These are phyloP conservation scores for Alloplasta piceator DNA, from an alignment of 2,888 invertebrate genomes.

Conservation along the genomic window DNA sequence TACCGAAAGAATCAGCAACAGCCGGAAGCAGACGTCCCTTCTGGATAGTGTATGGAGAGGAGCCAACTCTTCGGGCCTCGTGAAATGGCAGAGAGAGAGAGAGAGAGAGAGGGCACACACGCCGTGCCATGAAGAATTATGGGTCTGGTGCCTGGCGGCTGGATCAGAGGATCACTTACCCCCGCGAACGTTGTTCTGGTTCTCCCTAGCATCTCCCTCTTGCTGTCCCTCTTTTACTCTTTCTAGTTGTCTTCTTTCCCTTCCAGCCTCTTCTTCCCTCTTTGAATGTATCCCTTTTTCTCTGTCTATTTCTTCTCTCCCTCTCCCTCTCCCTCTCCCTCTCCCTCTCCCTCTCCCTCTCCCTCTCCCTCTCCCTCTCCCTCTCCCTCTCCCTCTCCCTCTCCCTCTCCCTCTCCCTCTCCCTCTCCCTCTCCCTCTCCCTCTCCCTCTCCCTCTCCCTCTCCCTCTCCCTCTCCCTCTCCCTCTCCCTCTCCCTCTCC, in stretches of 20 bases:
- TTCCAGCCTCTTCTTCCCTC: no score
- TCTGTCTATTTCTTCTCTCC: conserved; percentile 29
- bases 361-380: conserved; percentile 3
- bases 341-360: conserved; percentile 7
- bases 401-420: not conserved
- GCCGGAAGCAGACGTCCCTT: conserved; percentile 51
- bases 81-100: not conserved
- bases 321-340: not conserved
- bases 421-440: no score
- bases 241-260: no score
- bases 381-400: not conserved
- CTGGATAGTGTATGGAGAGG: conserved; percentile 74
- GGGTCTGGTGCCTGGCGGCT: conserved; percentile 76
- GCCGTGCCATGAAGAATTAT: conserved; percentile 74
- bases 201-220: conserved; percentile 21
- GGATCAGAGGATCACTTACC: conserved; percentile 79
- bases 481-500: conserved; percentile 14
- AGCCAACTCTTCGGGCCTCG: conserved; percentile 74
- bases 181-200: conserved; percentile 53
- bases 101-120: conserved; percentile 29
- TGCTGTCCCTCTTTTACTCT: not conserved
- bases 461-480: conserved; percentile 18
- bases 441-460: not conserved
- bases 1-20: conserved; percentile 48
- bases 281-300: not conserved